A percentile compares a stretch with the other conserved stretches of the same genome.
phyloP scores from a whole-genome alignment of 2,888 invertebrate genomes.

The Philopedon plagiatum region DNA sequence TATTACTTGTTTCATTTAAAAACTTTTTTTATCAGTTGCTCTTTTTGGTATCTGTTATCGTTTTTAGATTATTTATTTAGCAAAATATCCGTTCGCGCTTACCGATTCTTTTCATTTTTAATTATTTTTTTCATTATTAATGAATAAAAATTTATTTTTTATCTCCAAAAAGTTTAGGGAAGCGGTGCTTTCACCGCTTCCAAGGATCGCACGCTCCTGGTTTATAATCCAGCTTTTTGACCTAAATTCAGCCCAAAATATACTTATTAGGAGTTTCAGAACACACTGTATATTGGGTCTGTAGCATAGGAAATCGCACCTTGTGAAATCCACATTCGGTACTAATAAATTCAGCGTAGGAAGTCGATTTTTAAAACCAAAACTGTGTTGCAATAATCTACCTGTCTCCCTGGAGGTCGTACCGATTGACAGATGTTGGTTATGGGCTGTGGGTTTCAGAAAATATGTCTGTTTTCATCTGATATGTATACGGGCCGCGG shows the following conservation, averaged over 20 bases:
- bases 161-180: no score
- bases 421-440: slow-evolving; percentile 23
- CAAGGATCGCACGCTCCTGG: no score
- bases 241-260: no score
- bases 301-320: slow-evolving; percentile 2
- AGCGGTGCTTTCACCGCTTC: no score
- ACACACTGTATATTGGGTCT: not conserved
- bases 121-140: no score
- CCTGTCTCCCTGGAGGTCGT: slow-evolving; percentile 24
- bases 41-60: no score
- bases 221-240: not conserved
- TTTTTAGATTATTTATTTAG: no score
- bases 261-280: not conserved
- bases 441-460: slow-evolving; percentile 13
- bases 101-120: no score
- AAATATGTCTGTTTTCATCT: slow-evolving; percentile 2
- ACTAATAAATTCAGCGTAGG: slow-evolving; percentile 15
- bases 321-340: slow-evolving; percentile 4
- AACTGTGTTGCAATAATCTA: slow-evolving; percentile 18
- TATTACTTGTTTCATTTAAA: no score
- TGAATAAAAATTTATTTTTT: no score
- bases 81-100: no score
- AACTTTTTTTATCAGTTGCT: no score
- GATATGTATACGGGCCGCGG: not conserved
- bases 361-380: slow-evolving; percentile 2